Base-by-base conservation (phyloP, 1,140 invertebrate genomes). In the Phthorimaea operculella region DNA sequence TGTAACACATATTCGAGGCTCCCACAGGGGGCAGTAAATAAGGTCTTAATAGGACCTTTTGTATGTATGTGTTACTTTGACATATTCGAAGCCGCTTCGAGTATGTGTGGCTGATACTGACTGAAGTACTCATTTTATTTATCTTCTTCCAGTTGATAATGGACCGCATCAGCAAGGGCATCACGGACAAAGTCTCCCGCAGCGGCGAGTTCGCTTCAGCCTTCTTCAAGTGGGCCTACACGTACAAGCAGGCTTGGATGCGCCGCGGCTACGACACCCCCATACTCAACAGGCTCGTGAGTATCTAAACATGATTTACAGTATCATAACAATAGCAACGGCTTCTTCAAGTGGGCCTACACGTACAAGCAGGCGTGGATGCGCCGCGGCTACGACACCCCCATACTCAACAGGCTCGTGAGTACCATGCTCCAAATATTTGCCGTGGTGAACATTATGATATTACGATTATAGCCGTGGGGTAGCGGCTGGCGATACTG, bases 111-210 rank as follows among this genome's bases (percentile, higher is more conserved):
- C n/a, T n/a, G n/a, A n/a, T n/a, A n/a, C n/a, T n/a, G n/a, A n/a
- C n/a, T n/a, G n/a, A n/a, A n/a, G n/a, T n/a, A n/a, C n/a, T n/a
- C n/a, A n/a, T n/a, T n/a, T n/a, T n/a, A n/a, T n/a, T n/a, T n/a
- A n/a, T 28, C 21, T 6, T 39, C 10, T 15, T 88, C 9, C 84
- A 96, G 92, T 86, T 97, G 15, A 97, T 99, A 58, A 89, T 99
- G 74, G 97, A 99, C 85, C 90, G 98, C 57, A 94, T 99, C 57
- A 97, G 95, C 64, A 98, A 98, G 86, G 95, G 92, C 52, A 96
- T 99, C 55, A 94, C 94, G 74, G 95, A 98, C 63, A 96, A 96
- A 76, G 92, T 98, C 4, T 91, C 91, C 18, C 91, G 91, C 64
- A 91, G 92, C 21, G 91, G 93, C 8, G 85, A 88, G 12, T 89